phyloP scores from a whole-genome alignment of 2,888 invertebrate species.

The Parnassius glacialis region DNA sequence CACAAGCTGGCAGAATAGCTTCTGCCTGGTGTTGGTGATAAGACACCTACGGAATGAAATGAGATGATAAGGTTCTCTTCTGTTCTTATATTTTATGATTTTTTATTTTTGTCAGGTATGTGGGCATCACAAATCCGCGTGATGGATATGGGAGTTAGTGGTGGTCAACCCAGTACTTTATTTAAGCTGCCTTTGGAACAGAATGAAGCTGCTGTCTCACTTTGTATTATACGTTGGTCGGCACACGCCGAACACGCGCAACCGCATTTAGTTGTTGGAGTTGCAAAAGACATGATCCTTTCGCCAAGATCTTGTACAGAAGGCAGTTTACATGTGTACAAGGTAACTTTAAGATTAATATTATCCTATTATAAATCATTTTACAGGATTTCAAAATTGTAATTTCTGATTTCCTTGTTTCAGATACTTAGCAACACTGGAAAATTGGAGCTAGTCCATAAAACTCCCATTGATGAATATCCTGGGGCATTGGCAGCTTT shows the following conservation, averaged over 20 bases:
- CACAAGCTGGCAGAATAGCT: too few relatives aligned
- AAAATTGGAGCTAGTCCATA: constrained; percentile 94
- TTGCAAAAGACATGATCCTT: constrained; percentile 93
- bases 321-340: constrained; percentile 94
- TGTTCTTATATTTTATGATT: neutral
- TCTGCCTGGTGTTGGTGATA: too few relatives aligned
- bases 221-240: constrained; percentile 90
- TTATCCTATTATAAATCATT: neutral
- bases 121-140: constrained; percentile 97
- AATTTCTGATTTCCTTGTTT: constrained; percentile 31
- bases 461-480: constrained; percentile 95
- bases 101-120: constrained; percentile 82
- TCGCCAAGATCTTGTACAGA: constrained; percentile 91
- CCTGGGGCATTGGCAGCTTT: constrained; percentile 94
- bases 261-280: constrained; percentile 90
- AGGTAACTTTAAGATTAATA: constrained; percentile 55
- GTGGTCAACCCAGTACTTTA: constrained; percentile 85
- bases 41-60: too few relatives aligned
- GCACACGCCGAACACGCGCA: constrained; percentile 68
- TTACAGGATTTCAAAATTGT: constrained; percentile 3
- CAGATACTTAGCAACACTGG: constrained; percentile 88
- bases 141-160: constrained; percentile 87
- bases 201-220: constrained; percentile 97
- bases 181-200: constrained; percentile 92
- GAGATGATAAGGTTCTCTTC: neutral